These are phyloP conservation scores for Struthidea cinerea DNA, from an alignment of 2,113 vertebrate species.

Conservation along the genomic window DNA sequence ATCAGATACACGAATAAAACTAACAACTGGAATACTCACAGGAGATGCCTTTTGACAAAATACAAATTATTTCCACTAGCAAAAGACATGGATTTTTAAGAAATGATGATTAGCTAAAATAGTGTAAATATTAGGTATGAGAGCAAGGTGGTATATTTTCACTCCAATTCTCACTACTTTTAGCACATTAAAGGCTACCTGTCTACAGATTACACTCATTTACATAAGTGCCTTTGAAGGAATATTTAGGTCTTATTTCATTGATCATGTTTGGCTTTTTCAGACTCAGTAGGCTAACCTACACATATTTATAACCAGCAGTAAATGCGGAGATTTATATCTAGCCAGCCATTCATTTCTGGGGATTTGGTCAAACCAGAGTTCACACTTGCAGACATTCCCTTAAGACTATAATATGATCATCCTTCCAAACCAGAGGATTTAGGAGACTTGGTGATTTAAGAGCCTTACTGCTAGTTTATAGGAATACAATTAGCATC, in stretches of 20 bases:
- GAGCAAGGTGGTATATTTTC: background rate
- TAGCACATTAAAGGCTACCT: background rate
- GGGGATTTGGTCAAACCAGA: background rate
- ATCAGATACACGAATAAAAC: background rate
- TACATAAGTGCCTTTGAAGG: background rate
- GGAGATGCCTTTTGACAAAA: background rate
- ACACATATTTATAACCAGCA: background rate
- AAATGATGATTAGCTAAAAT: fast-evolving
- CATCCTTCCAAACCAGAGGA: background rate
- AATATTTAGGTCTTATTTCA: background rate
- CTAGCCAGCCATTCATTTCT: background rate
- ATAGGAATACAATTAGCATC: background rate
- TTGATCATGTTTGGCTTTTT: background rate
- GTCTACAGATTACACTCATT: background rate
- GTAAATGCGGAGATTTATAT: background rate
- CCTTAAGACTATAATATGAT: background rate
- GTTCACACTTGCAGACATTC: background rate
- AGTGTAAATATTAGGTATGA: background rate
- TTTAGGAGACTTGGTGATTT: background rate
- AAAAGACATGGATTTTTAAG: background rate
- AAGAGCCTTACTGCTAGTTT: background rate
- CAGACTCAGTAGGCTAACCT: background rate
- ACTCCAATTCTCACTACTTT: background rate
- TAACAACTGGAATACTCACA: background rate
- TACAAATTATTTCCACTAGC: background rate